A percentile compares a stretch with the other conserved stretches of the same genome.
Evolutionary conservation across 2,113 vertebrate species (phyloP).

Genomic region (Tiliqua scincoides): DNA sequence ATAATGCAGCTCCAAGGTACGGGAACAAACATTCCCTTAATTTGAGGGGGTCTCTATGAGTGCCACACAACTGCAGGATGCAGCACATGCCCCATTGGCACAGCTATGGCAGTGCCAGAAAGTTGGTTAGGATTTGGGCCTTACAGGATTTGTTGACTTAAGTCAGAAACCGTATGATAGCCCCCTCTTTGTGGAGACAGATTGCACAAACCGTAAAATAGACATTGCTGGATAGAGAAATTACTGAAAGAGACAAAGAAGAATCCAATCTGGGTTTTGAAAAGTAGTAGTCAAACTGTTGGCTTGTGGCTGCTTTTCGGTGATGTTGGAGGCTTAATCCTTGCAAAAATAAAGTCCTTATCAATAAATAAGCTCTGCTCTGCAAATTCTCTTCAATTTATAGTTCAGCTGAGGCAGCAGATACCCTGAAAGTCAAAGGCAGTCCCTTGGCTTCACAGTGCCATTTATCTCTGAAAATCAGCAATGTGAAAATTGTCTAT

Average conservation of each 20-base stretch:
- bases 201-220: neutral
- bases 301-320: neutral
- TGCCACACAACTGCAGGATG: too few species aligned
- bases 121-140: too few species aligned
- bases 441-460: slow-evolving; percentile 13
- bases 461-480: neutral
- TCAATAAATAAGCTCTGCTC: neutral
- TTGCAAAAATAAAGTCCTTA: neutral
- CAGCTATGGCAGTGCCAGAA: too few species aligned
- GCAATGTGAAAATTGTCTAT: neutral
- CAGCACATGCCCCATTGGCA: too few species aligned
- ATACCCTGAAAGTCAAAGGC: slow-evolving; percentile 10
- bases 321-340: neutral
- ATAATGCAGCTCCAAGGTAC: too few species aligned
- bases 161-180: neutral
- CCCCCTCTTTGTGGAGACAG: neutral
- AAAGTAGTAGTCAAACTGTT: neutral
- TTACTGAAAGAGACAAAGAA: neutral
- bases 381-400: neutral
- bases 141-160: neutral
- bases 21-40: too few species aligned
- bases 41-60: too few species aligned
- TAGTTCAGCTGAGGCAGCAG: neutral
- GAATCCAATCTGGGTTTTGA: neutral
- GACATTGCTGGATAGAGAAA: neutral